phyloP scores from a whole-genome alignment of 2,797 vertebrate species.

The Synaphobranchus kaupii region DNA sequence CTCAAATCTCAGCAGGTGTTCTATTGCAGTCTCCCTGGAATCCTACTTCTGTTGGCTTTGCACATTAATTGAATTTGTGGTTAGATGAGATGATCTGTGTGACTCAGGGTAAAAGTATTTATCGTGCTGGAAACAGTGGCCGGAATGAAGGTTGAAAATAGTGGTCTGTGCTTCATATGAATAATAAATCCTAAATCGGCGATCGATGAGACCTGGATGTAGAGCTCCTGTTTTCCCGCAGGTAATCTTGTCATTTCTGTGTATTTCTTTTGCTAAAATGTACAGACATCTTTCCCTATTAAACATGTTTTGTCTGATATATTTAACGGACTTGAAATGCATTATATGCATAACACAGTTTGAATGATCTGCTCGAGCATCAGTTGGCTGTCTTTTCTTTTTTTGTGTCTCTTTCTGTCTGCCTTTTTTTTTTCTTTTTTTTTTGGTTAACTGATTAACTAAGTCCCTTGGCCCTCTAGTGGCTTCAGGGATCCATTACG shows the following conservation, averaged over 20 bases:
- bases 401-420: not conserved
- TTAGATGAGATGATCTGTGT: not conserved
- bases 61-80: not conserved
- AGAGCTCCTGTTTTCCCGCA: not conserved
- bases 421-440: not conserved
- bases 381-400: not conserved
- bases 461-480: constrained; percentile 15
- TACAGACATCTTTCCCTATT: not conserved
- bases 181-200: not conserved
- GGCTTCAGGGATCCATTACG: not conserved
- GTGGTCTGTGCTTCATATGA: not conserved
- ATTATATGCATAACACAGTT: not conserved
- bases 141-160: not conserved
- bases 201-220: not conserved
- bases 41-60: not conserved
- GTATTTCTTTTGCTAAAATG: not conserved
- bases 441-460: not conserved
- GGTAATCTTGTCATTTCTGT: not conserved
- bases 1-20: not conserved
- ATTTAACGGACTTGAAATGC: constrained; percentile 7
- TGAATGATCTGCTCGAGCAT: not conserved
- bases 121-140: constrained; percentile 8
- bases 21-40: not conserved
- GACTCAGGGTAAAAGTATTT: constrained; percentile 10
- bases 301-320: not conserved